Percentiles rank a stretch among this genome's conserved stretches.
phyloP scores from a whole-genome alignment of 2,888 invertebrate genomes.

The Odontomyia ornata region DNA sequence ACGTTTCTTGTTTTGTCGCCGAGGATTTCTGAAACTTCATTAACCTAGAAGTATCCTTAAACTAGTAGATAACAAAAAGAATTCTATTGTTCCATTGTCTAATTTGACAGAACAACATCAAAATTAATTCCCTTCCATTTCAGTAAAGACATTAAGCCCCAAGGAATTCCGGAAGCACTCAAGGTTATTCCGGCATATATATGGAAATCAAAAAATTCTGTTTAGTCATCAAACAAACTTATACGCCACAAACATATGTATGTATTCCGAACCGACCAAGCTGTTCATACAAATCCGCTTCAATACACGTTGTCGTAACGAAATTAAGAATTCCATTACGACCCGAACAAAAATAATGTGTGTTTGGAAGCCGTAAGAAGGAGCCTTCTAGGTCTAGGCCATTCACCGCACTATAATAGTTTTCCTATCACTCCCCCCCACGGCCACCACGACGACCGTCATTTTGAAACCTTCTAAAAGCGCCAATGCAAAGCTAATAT shows the following conservation, averaged over 20 bases:
- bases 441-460: neutral
- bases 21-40: too few relatives aligned
- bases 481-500: neutral
- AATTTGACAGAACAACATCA: too few relatives aligned
- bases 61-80: too few relatives aligned
- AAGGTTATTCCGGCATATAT: slow-evolving; percentile 22
- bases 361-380: slow-evolving; percentile 26
- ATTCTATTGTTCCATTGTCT: too few relatives aligned
- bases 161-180: neutral
- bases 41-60: too few relatives aligned
- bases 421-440: neutral
- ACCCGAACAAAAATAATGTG: slow-evolving; percentile 7
- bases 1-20: too few relatives aligned
- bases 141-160: too few relatives aligned
- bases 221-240: slow-evolving; percentile 33
- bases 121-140: too few relatives aligned
- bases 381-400: slow-evolving; percentile 18
- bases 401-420: slow-evolving; percentile 26
- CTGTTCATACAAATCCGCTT: slow-evolving; percentile 8
- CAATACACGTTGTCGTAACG: slow-evolving; percentile 13
- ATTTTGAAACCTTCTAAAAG: neutral
- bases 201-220: slow-evolving; percentile 29
- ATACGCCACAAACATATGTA: neutral
- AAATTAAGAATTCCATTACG: slow-evolving; percentile 36
- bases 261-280: slow-evolving; percentile 3